Percentiles rank a stretch among this genome's conserved stretches.
Evolutionary conservation across 2,113 vertebrate genomes (phyloP).

Genomic region (Hemicordylus capensis): DNA sequence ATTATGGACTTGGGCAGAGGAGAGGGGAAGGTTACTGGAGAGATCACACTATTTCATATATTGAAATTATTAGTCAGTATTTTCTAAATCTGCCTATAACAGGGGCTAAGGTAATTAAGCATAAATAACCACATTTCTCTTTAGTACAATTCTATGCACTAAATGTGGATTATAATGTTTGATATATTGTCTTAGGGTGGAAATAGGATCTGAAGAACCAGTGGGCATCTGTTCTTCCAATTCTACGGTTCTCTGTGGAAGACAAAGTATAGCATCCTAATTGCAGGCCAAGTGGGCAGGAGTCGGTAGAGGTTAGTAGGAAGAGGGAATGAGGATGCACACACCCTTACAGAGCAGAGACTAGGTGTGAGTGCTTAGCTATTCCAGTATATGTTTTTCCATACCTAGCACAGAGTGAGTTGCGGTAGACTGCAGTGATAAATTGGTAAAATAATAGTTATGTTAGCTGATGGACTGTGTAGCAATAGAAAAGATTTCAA

Average conservation of each 20-base stretch:
- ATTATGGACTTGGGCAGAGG: neutral
- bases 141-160: neutral
- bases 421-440: neutral
- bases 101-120: neutral
- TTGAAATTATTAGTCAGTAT: neutral
- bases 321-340: neutral
- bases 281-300: too few relatives aligned
- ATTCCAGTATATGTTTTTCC: neutral
- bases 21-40: neutral
- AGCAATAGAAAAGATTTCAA: neutral
- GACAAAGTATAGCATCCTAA: neutral
- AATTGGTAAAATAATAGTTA: neutral
- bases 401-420: neutral
- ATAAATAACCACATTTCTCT: neutral
- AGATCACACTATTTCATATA: neutral
- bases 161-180: neutral
- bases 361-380: neutral
- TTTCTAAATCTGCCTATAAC: neutral
- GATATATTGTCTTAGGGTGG: neutral
- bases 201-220: neutral
- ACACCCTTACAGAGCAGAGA: neutral
- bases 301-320: too few relatives aligned
- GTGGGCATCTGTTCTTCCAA: neutral
- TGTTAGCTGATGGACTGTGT: neutral
- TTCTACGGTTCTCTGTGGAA: neutral